Evolutionary conservation across 35 echinoderm and acorn worm genomes (phyloP).

Genomic region (Ophioderma brevispina): DNA sequence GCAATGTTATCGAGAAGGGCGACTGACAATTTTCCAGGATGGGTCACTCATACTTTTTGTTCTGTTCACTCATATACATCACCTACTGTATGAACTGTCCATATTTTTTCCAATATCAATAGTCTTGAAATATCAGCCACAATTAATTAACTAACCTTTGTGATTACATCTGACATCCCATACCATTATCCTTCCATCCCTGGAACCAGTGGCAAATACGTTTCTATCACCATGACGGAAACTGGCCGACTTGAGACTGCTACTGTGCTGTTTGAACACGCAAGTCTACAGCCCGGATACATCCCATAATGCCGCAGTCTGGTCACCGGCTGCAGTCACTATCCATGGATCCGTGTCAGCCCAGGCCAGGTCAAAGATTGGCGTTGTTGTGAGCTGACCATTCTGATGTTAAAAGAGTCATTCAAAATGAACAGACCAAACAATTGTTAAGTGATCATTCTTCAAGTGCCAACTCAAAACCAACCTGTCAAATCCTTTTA

Average conservation of each 20-base stretch:
- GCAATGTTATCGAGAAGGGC: no score
- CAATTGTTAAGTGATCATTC: neutral
- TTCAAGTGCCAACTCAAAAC: neutral
- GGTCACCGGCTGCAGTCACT: slow-evolving; percentile 96
- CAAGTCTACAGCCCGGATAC: slow-evolving; percentile 40
- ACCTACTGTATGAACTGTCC: no score
- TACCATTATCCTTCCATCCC: slow-evolving; percentile 93
- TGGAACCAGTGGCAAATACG: slow-evolving; percentile 76
- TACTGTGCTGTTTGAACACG: slow-evolving; percentile 80
- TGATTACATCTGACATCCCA: slow-evolving; percentile 88
- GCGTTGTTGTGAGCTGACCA: slow-evolving; percentile 94
- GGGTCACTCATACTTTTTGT: no score
- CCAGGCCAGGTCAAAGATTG: slow-evolving; percentile 93
- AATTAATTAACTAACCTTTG: slow-evolving; percentile 62
- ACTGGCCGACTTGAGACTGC: slow-evolving; percentile 86
- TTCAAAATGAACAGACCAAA: neutral
- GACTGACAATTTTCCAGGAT: no score
- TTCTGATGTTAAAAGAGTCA: slow-evolving; percentile 18
- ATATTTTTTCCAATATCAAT: no score
- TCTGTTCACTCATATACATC: no score
- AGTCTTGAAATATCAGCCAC: no score
- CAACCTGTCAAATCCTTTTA: neutral
- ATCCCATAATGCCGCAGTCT: slow-evolving; percentile 94
- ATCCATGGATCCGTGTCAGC: slow-evolving; percentile 58
- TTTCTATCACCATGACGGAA: slow-evolving; percentile 60